Percentiles rank a stretch among this genome's conserved stretches.
phyloP scores from a whole-genome alignment of 2,888 invertebrate species.

The Erebia palarica region DNA sequence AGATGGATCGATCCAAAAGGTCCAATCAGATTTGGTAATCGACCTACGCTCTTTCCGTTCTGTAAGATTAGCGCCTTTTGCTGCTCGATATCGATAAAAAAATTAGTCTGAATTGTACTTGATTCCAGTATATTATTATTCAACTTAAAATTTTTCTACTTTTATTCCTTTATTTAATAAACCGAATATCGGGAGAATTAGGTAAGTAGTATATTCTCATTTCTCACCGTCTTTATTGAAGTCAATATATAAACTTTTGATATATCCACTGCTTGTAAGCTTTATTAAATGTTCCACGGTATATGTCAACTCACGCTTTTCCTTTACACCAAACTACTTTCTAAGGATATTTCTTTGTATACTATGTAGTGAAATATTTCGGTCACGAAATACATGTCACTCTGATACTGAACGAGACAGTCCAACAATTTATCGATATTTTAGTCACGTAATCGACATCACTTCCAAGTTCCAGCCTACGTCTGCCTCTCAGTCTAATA shows the following conservation, averaged over 20 bases:
- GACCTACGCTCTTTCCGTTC: conserved; percentile 33
- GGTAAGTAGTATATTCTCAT: too few relatives aligned
- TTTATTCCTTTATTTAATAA: background rate
- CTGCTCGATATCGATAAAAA: conserved; percentile 5
- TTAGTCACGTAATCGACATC: conserved; percentile 41
- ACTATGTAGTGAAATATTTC: conserved; percentile 29
- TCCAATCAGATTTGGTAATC: conserved; percentile 36
- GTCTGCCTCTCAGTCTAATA: conserved; percentile 26
- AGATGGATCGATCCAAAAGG: conserved; percentile 27
- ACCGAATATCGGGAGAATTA: too few relatives aligned
- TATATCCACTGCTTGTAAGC: background rate
- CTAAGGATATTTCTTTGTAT: conserved; percentile 21
- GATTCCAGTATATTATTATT: too few relatives aligned
- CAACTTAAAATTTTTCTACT: background rate
- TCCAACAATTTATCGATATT: conserved; percentile 38
- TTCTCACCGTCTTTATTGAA: too few relatives aligned
- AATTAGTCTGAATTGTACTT: background rate
- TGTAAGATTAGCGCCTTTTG: background rate
- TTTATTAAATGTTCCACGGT: background rate
- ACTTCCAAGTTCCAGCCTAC: conserved; percentile 27
- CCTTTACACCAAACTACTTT: conserved; percentile 11
- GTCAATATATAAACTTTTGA: too few relatives aligned
- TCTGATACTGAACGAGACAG: conserved; percentile 32
- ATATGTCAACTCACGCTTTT: background rate
- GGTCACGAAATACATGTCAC: conserved; percentile 39